phyloP scores from a whole-genome alignment of 1,140 invertebrate genomes.

The Heliconius melpomene region DNA sequence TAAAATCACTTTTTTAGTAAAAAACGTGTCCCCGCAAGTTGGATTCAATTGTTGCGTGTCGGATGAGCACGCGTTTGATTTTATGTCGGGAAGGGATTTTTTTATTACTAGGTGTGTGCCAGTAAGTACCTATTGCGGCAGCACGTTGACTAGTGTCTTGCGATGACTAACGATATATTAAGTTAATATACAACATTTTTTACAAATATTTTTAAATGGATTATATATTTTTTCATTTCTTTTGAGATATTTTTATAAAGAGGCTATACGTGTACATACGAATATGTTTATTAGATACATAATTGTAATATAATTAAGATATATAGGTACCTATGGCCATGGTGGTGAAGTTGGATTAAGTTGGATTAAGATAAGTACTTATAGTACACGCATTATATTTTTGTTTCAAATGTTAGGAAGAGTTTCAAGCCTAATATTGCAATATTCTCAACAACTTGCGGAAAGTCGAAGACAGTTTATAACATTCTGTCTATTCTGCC shows the following conservation, averaged over 20 bases:
- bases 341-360: too few relatives aligned
- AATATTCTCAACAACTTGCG: not conserved
- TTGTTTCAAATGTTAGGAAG: too few relatives aligned
- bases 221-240: not conserved
- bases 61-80: slow-evolving; percentile 77
- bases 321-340: too few relatives aligned
- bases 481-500: not conserved
- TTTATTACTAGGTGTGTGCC: slow-evolving; percentile 74
- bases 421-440: not conserved
- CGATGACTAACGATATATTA: slow-evolving; percentile 18
- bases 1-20: slow-evolving; percentile 75
- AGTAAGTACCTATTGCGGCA: slow-evolving; percentile 7
- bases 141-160: slow-evolving; percentile 32
- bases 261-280: too few relatives aligned
- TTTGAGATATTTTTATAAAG: not conserved
- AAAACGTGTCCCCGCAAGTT: slow-evolving; percentile 73
- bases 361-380: too few relatives aligned
- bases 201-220: not conserved
- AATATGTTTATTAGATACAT: too few relatives aligned
- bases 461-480: not conserved
- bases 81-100: slow-evolving; percentile 73
- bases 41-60: slow-evolving; percentile 79
- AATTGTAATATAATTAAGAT: too few relatives aligned
- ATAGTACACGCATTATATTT: too few relatives aligned
- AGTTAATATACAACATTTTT: not conserved